These are phyloP conservation scores for Teleiodes luculella DNA, from an alignment of 2,888 invertebrate species.

Conservation along the genomic window DNA sequence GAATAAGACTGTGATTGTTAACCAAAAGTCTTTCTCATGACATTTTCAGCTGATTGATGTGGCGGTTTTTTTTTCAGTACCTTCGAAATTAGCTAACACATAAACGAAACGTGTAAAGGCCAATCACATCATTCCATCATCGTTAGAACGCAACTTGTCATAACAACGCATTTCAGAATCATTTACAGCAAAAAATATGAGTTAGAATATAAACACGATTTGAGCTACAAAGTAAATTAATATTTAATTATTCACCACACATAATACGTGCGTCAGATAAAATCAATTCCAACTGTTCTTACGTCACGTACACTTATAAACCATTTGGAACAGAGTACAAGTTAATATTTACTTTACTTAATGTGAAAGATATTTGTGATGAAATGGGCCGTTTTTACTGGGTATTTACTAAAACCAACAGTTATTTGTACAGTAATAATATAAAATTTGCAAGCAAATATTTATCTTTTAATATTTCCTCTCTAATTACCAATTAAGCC, in stretches of 20 bases:
- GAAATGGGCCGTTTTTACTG: not conserved
- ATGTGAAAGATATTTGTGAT: not conserved
- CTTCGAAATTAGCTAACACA: no score
- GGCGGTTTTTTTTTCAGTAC: no score
- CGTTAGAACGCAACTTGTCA: no score
- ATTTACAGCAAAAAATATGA: not conserved
- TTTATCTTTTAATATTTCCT: not conserved
- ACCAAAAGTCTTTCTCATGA: no score
- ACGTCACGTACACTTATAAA: slow-evolving; percentile 9
- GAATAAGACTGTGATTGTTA: no score
- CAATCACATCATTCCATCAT: no score
- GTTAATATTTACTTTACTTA: not conserved
- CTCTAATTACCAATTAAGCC: not conserved
- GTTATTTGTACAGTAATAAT: not conserved
- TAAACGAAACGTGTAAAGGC: no score
- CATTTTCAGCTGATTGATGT: no score
- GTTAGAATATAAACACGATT: not conserved
- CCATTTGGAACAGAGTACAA: slow-evolving; percentile 9
- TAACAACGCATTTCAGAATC: not conserved
- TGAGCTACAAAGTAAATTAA: not conserved
- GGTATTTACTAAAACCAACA: not conserved
- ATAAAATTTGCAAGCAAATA: slow-evolving; percentile 5
- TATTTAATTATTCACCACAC: not conserved
- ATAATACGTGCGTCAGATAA: slow-evolving; percentile 6
- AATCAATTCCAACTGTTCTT: slow-evolving; percentile 1